phyloP scores from a whole-genome alignment of 2,888 invertebrate genomes.

The Chaetogeoica ovagalla region DNA sequence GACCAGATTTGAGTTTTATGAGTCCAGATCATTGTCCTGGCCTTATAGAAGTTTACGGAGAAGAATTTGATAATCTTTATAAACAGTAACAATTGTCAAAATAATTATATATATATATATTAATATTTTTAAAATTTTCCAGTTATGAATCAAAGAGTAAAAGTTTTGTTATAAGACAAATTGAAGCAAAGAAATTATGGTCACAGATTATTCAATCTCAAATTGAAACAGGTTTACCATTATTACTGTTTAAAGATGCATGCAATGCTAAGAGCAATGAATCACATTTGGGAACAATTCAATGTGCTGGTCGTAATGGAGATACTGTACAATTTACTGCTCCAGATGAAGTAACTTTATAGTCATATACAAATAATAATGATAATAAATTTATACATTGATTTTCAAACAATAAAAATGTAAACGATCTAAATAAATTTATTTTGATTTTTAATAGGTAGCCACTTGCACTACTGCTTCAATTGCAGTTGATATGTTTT shows the following conservation, averaged over 20 bases:
- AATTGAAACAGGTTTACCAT: constrained; percentile 97
- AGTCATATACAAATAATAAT: too few relatives aligned
- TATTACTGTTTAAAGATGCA: constrained; percentile 94
- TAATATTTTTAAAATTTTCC: constrained; percentile 1
- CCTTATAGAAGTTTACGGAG: constrained; percentile 89
- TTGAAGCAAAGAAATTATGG: constrained; percentile 88
- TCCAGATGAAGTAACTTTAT: constrained; percentile 73
- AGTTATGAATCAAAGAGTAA: constrained; percentile 39
- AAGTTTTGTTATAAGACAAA: constrained; percentile 60
- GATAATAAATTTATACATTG: neutral
- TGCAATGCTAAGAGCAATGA: constrained; percentile 98
- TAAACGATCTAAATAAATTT: too few relatives aligned
- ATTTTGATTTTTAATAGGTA: constrained; percentile 61
- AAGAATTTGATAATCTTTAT: constrained; percentile 89
- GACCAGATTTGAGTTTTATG: constrained; percentile 90
- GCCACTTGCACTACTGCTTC: constrained; percentile 98
- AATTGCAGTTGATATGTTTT: constrained; percentile 93
- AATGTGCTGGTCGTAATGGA: constrained; percentile 95
- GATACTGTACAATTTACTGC: constrained; percentile 96
- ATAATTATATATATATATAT: neutral
- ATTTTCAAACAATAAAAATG: neutral
- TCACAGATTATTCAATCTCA: constrained; percentile 91
- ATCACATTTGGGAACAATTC: constrained; percentile 96
- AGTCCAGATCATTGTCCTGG: constrained; percentile 93
- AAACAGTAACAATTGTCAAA: constrained; percentile 62